Conservation (phyloP, 2,797 vertebrate species). For the Artibeus jamaicensis region DNA sequence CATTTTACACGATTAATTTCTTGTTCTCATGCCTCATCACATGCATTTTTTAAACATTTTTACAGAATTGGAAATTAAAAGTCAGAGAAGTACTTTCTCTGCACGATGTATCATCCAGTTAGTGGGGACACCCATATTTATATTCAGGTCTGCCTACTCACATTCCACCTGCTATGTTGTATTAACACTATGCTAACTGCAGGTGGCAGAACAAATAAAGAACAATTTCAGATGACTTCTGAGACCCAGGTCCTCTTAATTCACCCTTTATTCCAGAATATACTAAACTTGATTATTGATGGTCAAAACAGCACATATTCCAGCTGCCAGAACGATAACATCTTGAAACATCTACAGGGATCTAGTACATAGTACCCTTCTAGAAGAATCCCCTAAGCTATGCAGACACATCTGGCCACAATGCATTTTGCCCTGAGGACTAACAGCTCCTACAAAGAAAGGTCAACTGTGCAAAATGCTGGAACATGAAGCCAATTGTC, state of each 20-base stretch:
- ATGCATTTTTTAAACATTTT: neutral
- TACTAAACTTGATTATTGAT: neutral
- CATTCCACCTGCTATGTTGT: neutral
- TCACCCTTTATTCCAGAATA: neutral
- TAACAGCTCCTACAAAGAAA: neutral
- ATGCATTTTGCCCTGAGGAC: neutral
- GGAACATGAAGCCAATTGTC: constrained; percentile 54
- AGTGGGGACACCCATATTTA: neutral
- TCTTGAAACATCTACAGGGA: neutral
- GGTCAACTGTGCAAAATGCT: neutral
- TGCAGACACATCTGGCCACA: neutral
- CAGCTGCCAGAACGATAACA: neutral
- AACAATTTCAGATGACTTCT: neutral
- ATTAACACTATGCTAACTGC: neutral
- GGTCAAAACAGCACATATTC: neutral
- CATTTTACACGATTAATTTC: neutral
- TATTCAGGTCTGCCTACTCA: neutral
- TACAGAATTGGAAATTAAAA: neutral
- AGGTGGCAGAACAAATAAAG: neutral
- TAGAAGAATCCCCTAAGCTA: neutral
- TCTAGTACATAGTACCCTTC: neutral
- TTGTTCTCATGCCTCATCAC: neutral
- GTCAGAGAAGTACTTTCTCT: neutral
- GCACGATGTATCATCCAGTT: neutral
- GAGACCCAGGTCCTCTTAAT: neutral